Evolutionary conservation across 2,113 vertebrate genomes (phyloP).

Genomic region (Clarias macrocephalus): DNA sequence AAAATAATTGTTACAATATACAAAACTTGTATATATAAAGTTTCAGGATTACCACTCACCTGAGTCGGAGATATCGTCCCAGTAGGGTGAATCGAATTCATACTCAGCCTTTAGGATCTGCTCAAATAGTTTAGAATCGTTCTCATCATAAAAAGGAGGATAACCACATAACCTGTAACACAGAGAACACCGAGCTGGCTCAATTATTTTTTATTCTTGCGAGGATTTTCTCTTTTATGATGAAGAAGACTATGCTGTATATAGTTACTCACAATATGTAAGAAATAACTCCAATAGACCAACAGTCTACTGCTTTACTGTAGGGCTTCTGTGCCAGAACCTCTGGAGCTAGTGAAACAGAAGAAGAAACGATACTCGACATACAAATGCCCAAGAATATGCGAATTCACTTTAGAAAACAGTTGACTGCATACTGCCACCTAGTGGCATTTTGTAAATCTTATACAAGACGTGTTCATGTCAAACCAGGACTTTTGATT

Average conservation of each 20-base stretch:
- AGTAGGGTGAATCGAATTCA: slow-evolving; percentile 96
- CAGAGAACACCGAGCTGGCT: not conserved
- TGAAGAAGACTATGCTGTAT: not conserved
- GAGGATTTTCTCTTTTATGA: not conserved
- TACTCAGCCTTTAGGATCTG: slow-evolving; percentile 98
- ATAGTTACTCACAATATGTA: slow-evolving; percentile 72
- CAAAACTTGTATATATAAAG: not conserved
- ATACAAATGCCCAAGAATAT: not conserved
- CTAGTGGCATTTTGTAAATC: not conserved
- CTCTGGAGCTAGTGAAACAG: slow-evolving; percentile 67
- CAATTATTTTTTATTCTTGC: not conserved
- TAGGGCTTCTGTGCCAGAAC: slow-evolving; percentile 77
- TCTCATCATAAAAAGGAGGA: slow-evolving; percentile 98
- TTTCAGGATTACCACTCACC: slow-evolving; percentile 74
- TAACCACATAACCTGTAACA: slow-evolving; percentile 88
- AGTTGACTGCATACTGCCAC: not conserved
- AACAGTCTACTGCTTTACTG: slow-evolving; percentile 79
- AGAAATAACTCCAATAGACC: slow-evolving; percentile 78
- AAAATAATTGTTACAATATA: not conserved
- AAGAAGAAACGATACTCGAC: not conserved
- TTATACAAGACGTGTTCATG: not conserved
- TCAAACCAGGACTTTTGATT: too few species aligned
- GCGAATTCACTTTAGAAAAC: not conserved
- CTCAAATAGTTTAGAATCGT: slow-evolving; percentile 97
- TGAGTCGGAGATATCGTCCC: slow-evolving; percentile 98